A percentile compares a stretch with the other conserved stretches of the same genome.
Evolutionary conservation across 2,113 vertebrate genomes (phyloP).

Genomic region (Lophochroa leadbeateri): DNA sequence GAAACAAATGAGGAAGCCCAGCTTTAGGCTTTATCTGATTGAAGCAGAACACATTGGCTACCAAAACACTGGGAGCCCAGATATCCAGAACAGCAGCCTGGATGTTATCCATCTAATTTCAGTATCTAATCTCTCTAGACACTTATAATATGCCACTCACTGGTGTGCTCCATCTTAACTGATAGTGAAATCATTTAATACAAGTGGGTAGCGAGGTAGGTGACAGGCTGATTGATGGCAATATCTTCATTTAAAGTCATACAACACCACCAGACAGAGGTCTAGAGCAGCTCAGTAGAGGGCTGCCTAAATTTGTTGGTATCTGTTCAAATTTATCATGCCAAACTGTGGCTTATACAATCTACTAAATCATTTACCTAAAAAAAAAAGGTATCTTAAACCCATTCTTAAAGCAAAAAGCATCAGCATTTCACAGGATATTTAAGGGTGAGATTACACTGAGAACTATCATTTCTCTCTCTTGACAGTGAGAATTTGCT

Average conservation of each 20-base stretch:
- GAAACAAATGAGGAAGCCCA: fast-evolving
- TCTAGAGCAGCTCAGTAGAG: neutral
- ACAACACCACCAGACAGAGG: neutral
- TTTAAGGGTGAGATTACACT: neutral
- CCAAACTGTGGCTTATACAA: neutral
- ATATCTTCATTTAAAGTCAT: slow-evolving; percentile 27
- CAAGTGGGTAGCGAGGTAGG: slow-evolving; percentile 55
- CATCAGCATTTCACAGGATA: neutral
- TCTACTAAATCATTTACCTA: neutral
- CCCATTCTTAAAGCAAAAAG: neutral
- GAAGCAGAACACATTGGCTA: neutral
- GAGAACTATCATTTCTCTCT: neutral
- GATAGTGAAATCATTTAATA: slow-evolving; percentile 67
- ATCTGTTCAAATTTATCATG: neutral
- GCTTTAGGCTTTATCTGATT: neutral
- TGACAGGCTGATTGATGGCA: slow-evolving; percentile 61
- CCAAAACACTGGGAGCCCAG: neutral
- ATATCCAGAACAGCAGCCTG: neutral
- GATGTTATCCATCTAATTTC: slow-evolving; percentile 58
- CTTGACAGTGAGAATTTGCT: neutral
- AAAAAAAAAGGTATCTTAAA: neutral
- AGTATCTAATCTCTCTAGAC: slow-evolving; percentile 63
- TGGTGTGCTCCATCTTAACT: slow-evolving; percentile 51
- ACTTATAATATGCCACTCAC: slow-evolving; percentile 63
- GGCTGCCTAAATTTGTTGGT: neutral